These are phyloP conservation scores for Acrobasis suavella DNA, from an alignment of 2,888 invertebrate species.

Conservation along the genomic window DNA sequence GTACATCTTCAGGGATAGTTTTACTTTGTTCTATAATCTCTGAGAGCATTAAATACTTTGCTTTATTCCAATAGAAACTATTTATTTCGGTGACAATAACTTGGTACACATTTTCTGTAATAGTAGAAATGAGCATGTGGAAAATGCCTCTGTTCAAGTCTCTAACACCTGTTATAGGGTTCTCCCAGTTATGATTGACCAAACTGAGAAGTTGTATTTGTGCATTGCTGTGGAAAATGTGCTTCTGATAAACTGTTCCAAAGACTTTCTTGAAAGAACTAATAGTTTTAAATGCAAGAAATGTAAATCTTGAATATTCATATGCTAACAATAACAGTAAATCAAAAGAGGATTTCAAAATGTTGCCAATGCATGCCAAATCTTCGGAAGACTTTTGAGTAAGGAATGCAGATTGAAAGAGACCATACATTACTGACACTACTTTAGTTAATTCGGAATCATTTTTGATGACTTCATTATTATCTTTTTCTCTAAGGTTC, in stretches of 20 bases:
- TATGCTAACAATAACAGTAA: conserved; percentile 60
- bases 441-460: conserved; percentile 41
- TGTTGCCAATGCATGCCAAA: conserved; percentile 30
- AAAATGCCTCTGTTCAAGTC: conserved; percentile 79
- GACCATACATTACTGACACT: conserved; percentile 69
- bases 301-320: conserved; percentile 79
- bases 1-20: conserved; percentile 36
- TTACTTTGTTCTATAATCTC: conserved; percentile 66
- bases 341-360: conserved; percentile 52
- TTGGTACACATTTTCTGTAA: conserved; percentile 46
- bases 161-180: conserved; percentile 79
- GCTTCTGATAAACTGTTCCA: conserved; percentile 54
- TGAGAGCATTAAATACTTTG: conserved; percentile 81
- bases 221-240: conserved; percentile 49
- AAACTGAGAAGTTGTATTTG: conserved; percentile 70
- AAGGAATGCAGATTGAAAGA: conserved; percentile 69
- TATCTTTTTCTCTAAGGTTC: conserved; percentile 29
- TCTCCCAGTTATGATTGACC: conserved; percentile 84
- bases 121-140: conserved; percentile 53
- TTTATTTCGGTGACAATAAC: conserved; percentile 56
- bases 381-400: conserved; percentile 35
- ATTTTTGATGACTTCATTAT: conserved; percentile 30
- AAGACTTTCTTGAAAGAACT: conserved; percentile 65
- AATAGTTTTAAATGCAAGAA: conserved; percentile 76
- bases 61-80: conserved; percentile 82